Evolutionary conservation across 2,113 vertebrate species (phyloP).

Genomic region (Otocyon megalotis): DNA sequence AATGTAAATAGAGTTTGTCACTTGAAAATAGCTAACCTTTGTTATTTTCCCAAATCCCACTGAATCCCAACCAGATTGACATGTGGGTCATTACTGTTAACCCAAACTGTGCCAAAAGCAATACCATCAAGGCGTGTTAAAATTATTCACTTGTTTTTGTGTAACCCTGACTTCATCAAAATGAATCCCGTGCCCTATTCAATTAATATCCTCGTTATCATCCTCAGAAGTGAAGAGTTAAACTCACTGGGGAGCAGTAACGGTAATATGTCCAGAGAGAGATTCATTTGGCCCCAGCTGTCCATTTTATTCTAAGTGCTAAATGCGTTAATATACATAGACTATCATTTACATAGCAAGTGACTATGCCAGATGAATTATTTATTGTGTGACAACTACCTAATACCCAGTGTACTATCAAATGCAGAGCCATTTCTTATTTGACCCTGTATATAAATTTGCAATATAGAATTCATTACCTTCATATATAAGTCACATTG

Average conservation of each 20-base stretch:
- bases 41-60: slow-evolving; percentile 55
- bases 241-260: slow-evolving; percentile 84
- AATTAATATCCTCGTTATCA: slow-evolving; percentile 84
- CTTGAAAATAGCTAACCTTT: slow-evolving; percentile 75
- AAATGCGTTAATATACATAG: slow-evolving; percentile 89
- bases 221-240: slow-evolving; percentile 85
- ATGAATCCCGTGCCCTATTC: slow-evolving; percentile 64
- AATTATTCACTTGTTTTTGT: slow-evolving; percentile 69
- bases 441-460: slow-evolving; percentile 88
- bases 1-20: slow-evolving; percentile 60
- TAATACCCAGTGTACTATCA: slow-evolving; percentile 85
- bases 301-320: slow-evolving; percentile 89
- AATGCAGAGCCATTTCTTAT: slow-evolving; percentile 87
- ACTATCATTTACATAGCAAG: slow-evolving; percentile 91
- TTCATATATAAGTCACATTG: slow-evolving; percentile 87
- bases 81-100: slow-evolving; percentile 41
- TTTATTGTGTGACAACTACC: slow-evolving; percentile 89
- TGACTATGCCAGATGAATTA: slow-evolving; percentile 88
- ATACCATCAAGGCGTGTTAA: slow-evolving; percentile 60
- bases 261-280: slow-evolving; percentile 86
- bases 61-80: slow-evolving; percentile 62
- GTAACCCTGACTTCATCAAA: slow-evolving; percentile 71
- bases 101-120: slow-evolving; percentile 10
- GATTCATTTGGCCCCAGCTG: slow-evolving; percentile 88
- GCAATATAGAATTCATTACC: slow-evolving; percentile 88